These are phyloP conservation scores for Ephestia elutella DNA, from an alignment of 1,140 invertebrate genomes.

Conservation along the genomic window DNA sequence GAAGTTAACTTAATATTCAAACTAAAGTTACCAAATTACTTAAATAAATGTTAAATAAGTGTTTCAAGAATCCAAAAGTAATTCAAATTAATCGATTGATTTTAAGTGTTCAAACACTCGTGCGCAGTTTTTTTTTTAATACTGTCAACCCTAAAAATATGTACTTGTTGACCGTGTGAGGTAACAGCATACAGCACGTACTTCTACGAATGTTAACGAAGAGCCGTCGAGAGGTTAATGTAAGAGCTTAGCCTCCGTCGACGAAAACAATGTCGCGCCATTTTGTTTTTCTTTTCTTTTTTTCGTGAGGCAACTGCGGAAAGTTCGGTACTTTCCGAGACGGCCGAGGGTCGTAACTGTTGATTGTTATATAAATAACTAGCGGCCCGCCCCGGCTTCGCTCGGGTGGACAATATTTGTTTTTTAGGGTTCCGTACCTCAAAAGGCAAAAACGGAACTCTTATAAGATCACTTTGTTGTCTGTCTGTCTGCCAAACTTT, in stretches of 20 bases:
- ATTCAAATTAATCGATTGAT: too few relatives aligned
- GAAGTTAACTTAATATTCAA: too few relatives aligned
- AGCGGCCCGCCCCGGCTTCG: too few relatives aligned
- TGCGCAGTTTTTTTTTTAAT: neutral
- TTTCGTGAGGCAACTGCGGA: neutral
- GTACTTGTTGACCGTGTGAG: slow-evolving; percentile 48
- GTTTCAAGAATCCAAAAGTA: too few relatives aligned
- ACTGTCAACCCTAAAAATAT: slow-evolving; percentile 28
- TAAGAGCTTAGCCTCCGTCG: slow-evolving; percentile 48
- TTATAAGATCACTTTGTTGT: too few relatives aligned
- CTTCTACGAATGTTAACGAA: slow-evolving; percentile 50
- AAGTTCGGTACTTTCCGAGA: neutral
- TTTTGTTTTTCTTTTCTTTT: slow-evolving; percentile 32
- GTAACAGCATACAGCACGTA: slow-evolving; percentile 22
- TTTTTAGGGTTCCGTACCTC: too few relatives aligned
- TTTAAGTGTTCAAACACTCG: too few relatives aligned
- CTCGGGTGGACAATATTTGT: too few relatives aligned
- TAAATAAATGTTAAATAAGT: too few relatives aligned
- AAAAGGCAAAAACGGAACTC: too few relatives aligned
- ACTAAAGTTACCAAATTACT: too few relatives aligned
- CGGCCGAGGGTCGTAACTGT: neutral
- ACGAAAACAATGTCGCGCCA: slow-evolving; percentile 45
- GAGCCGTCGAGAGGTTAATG: slow-evolving; percentile 54
- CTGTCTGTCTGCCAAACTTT: too few relatives aligned
- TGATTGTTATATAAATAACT: neutral